phyloP scores from a whole-genome alignment of 2,888 invertebrate species.

The Amiota communis region DNA sequence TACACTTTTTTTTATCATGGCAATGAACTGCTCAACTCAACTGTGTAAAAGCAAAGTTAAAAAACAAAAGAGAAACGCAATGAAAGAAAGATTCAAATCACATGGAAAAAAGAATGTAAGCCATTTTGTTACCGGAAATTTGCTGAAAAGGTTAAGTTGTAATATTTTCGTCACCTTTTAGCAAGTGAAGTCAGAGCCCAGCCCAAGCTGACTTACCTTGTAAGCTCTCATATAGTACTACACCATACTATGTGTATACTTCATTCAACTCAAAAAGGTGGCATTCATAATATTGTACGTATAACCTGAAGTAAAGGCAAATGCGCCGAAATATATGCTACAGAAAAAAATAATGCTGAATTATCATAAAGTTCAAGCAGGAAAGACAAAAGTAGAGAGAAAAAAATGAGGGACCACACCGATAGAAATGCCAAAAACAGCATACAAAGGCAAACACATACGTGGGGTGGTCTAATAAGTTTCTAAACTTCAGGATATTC shows the following conservation, averaged over 20 bases:
- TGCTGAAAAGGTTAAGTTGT: slow-evolving; percentile 61
- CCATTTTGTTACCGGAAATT: slow-evolving; percentile 52
- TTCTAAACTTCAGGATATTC: no score
- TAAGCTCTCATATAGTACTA: background rate
- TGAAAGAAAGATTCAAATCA: background rate
- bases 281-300: slow-evolving; percentile 67
- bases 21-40: slow-evolving; percentile 7
- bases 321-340: slow-evolving; percentile 35
- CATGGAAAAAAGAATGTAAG: background rate
- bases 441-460: background rate
- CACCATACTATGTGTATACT: no score
- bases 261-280: slow-evolving; percentile 12
- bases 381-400: background rate
- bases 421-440: background rate
- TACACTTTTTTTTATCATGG: background rate
- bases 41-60: background rate
- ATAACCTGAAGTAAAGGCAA: slow-evolving; percentile 50
- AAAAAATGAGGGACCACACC: slow-evolving; percentile 5
- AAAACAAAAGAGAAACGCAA: background rate
- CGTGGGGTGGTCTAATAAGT: no score
- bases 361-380: slow-evolving; percentile 15
- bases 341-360: slow-evolving; percentile 20
- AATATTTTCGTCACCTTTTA: slow-evolving; percentile 62
- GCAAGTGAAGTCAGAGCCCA: background rate
- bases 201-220: no score